These are phyloP conservation scores for Slavum lentiscoides DNA, from an alignment of 2,888 invertebrate species.

Conservation along the genomic window DNA sequence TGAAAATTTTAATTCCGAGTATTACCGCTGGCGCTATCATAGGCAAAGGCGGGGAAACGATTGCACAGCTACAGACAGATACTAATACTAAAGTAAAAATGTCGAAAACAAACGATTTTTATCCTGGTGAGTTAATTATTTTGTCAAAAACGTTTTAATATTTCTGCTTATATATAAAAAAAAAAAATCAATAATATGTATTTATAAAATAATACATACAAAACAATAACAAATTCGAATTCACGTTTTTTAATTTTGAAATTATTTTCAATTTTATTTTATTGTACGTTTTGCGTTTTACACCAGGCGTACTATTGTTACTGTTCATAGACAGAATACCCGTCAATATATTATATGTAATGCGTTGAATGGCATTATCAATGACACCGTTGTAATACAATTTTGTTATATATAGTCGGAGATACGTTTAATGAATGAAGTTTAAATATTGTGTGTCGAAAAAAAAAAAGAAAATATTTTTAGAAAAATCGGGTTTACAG, in stretches of 20 bases:
- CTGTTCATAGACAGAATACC: background rate
- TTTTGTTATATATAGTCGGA: background rate
- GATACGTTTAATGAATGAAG: background rate
- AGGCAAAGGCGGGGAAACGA: constrained; percentile 98
- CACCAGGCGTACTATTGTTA: background rate
- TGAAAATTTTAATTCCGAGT: constrained; percentile 95
- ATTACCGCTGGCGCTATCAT: constrained; percentile 98
- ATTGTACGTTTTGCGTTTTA: background rate
- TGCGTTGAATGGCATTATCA: background rate
- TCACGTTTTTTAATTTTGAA: no score
- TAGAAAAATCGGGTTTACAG: background rate
- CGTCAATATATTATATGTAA: background rate
- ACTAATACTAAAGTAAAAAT: constrained; percentile 97
- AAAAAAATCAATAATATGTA: background rate
- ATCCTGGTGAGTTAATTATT: constrained; percentile 77
- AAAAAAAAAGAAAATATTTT: background rate
- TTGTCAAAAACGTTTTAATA: background rate
- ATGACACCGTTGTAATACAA: background rate
- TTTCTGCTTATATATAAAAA: background rate
- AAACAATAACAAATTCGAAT: no score
- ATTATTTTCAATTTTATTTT: background rate
- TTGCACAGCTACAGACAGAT: constrained; percentile 96
- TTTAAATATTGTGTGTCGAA: background rate
- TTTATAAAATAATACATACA: no score
- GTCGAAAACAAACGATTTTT: constrained; percentile 98